Evolutionary conservation across 2,113 vertebrate species (phyloP), one percentile per base, ranked within the genome.

Genomic region (Sylvia atricapilla): DNA sequence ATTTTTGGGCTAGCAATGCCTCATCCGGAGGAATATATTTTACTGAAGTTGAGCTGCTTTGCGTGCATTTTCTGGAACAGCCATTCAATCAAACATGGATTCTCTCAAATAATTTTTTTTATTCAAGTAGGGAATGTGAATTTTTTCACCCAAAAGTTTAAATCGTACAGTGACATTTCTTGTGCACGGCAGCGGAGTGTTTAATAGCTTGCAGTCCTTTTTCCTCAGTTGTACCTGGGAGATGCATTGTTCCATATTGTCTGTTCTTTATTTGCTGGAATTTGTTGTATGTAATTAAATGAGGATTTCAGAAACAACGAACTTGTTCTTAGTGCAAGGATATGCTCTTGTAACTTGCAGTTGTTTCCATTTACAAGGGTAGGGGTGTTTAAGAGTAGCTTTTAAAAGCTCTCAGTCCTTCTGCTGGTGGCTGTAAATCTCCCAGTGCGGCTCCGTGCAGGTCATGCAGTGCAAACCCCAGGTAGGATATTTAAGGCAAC

Each of bases 11-110:
- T 93, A 95, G 85, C 72, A 79, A n/a, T 64, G 25, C 63, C 95
- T 96, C 66, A 63, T 87, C 44, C 50, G 59, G 55, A 83, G 69
- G 20, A 10, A 1, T 68, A 7, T 41, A n/a, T 92, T 96, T 97
- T 83, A 67, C n/a, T 49, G 49, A 85, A 96, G 78, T 96, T 93
- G 78, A 94, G 92, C 53, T 93, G 55, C 78, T 95, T 94, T 92
- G 37, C 53, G 70, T 24, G 0, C 92, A 31, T 92, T 97, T 97
- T 87, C 91, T 96, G 84, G 39, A 58, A 91, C 81, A 93, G 70
- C 72, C 59, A 15, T 95, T 95, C 62, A 66, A 73, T 94, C 81
- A 92, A 89, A 95, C 87, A 95, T 76, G 66, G 85, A 53, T 89
- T 84, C 59, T 97, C 66, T 85, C 73, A 92, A 73, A 94, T 44